Base-by-base conservation (phyloP, 1,140 invertebrate genomes). In the Pseudomyrmex pallidus region DNA sequence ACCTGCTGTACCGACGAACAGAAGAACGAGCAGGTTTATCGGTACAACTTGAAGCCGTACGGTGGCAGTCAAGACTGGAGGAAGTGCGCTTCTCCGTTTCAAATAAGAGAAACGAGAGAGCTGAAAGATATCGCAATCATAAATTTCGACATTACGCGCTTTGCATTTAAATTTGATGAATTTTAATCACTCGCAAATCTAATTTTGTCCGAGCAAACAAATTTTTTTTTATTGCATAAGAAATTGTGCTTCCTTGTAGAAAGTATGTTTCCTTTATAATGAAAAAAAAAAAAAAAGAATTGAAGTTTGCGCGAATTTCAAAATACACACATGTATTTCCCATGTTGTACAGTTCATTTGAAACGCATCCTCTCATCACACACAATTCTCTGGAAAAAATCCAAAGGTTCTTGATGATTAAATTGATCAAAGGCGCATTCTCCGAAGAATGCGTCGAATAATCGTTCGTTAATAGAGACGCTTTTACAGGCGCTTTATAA, bases 61-160 rank as follows among this genome's bases (percentile, higher is more conserved):
- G 89, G 83, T 85, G 89, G 89, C 89, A 80, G 82, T 57, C 22
- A 44, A 54, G 76, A 50, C 76, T 59, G 66, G 66, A 59, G 64
- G 2, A 78, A 50, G 54, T 15, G 56, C 12, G 17, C 20, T 2
- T 13, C 59, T 48, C 1, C 10, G 12, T 17, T 15, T 59, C n/a
- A 22, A 46, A 8, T 68, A n/a, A n/a, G 20, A 20, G 35, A 46
- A 7, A 12, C 44, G 15, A 48, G 15, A 15, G 20, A 25, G 48
- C 35, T 35, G 35, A 35, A 35, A 35, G 35, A 56, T 67, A 1
- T 52, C 9, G 7, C 25, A 7, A 22, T 20, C 48, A 10, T 80
- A 13, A 59, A 80, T 35, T 78, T 77, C 8, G 4, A 20, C 35
- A 56, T 25, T 46, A 70, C 15, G 0, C 20, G 48, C 62, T 46